phyloP scores from a whole-genome alignment of 2,113 vertebrate genomes.

The Saccopteryx bilineata region DNA sequence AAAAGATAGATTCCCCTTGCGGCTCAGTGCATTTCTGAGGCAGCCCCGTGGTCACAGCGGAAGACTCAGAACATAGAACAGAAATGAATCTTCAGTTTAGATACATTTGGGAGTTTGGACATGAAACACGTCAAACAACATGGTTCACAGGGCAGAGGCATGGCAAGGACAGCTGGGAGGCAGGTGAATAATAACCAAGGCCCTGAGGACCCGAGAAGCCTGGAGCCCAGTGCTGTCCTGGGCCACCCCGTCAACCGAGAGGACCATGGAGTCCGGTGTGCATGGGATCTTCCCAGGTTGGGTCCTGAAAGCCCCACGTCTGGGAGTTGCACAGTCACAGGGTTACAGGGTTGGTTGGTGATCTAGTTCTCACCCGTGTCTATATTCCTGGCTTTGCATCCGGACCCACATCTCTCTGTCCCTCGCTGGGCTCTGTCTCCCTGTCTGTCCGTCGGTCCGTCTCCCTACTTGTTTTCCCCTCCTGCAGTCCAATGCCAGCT shows the following conservation, averaged over 20 bases:
- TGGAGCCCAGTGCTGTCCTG: fast-evolving
- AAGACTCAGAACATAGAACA: too few species aligned
- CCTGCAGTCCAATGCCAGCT: background rate
- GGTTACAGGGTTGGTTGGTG: fast-evolving
- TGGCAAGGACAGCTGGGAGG: background rate
- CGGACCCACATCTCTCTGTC: background rate
- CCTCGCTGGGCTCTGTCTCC: background rate
- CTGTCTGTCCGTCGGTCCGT: background rate
- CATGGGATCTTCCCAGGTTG: fast-evolving
- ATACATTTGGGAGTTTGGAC: background rate
- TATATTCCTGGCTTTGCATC: background rate
- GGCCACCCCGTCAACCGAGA: fast-evolving
- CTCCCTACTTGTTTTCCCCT: background rate
- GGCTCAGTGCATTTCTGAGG: background rate
- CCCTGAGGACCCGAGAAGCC: background rate
- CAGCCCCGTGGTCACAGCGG: fast-evolving
- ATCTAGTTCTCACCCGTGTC: fast-evolving
- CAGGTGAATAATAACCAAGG: fast-evolving
- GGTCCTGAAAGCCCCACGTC: background rate
- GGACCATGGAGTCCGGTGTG: fast-evolving
- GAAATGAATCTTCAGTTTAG: background rate
- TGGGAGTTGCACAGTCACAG: fast-evolving
- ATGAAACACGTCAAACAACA: background rate
- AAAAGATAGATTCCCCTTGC: background rate
- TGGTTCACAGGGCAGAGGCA: too few species aligned